phyloP scores from a whole-genome alignment of 2,113 vertebrate species.

The Anhinga anhinga region DNA sequence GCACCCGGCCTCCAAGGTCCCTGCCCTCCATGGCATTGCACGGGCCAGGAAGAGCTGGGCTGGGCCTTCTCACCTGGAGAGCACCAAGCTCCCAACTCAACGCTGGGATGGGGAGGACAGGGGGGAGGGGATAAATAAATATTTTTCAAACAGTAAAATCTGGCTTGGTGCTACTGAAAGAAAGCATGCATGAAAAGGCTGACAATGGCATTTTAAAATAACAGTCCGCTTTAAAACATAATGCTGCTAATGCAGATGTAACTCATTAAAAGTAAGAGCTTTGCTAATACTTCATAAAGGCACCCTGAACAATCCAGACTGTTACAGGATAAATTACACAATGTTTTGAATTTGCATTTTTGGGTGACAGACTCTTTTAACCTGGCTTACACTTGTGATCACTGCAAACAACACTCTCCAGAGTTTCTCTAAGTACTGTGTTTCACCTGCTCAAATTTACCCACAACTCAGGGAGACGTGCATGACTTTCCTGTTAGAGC shows the following conservation, averaged over 20 bases:
- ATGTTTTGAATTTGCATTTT: not conserved
- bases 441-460: too few species aligned
- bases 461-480: too few species aligned
- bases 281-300: not conserved
- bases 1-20: not conserved
- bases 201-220: not conserved
- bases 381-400: too few species aligned
- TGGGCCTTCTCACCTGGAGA: not conserved
- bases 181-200: not conserved
- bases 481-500: too few species aligned
- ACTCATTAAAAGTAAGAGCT: not conserved
- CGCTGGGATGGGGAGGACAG: not conserved
- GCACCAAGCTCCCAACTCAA: too few species aligned
- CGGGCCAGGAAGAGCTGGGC: not conserved
- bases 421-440: not conserved
- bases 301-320: not conserved
- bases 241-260: not conserved
- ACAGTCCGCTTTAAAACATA: not conserved
- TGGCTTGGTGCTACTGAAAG: too few species aligned
- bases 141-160: not conserved
- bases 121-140: not conserved
- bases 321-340: not conserved
- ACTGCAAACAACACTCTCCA: not conserved
- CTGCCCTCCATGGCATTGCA: not conserved
- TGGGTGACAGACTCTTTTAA: not conserved